Evolutionary conservation across 2,113 vertebrate genomes (phyloP).

Genomic region (Cochlearius cochlearius): DNA sequence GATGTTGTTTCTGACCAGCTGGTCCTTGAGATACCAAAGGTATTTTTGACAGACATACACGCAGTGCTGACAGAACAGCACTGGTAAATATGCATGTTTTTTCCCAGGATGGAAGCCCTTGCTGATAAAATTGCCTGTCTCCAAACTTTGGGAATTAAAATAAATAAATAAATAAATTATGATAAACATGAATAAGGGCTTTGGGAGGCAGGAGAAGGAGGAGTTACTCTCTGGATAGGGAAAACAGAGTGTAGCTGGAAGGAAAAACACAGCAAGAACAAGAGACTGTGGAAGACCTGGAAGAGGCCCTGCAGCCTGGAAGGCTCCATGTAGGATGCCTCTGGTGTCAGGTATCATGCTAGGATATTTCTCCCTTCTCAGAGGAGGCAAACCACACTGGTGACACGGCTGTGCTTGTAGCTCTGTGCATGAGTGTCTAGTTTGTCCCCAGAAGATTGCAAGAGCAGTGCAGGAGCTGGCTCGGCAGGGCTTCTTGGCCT

Average conservation of each 20-base stretch:
- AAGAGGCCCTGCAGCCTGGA: background rate
- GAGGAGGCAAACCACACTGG: background rate
- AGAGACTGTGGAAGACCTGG: background rate
- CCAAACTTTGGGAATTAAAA: background rate
- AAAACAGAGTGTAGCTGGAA: background rate
- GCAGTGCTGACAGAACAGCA: background rate
- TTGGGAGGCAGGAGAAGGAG: background rate
- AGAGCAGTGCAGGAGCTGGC: background rate
- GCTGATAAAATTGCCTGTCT: background rate
- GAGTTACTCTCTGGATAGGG: background rate
- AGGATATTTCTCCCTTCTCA: background rate
- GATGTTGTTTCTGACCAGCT: background rate
- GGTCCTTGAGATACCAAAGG: background rate
- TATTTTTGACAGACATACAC: background rate
- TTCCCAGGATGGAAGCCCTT: background rate
- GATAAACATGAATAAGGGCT: background rate
- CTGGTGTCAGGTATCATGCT: background rate
- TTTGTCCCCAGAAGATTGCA: background rate
- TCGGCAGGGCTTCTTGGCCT: background rate
- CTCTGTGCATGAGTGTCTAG: fast-evolving
- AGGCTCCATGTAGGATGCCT: background rate
- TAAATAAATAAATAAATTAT: background rate
- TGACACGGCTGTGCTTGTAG: fast-evolving
- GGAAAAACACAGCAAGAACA: background rate
- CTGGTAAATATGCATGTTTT: background rate